Evolutionary conservation across 2,888 invertebrate genomes (phyloP).

Genomic region (Drosophila tanythrix): DNA sequence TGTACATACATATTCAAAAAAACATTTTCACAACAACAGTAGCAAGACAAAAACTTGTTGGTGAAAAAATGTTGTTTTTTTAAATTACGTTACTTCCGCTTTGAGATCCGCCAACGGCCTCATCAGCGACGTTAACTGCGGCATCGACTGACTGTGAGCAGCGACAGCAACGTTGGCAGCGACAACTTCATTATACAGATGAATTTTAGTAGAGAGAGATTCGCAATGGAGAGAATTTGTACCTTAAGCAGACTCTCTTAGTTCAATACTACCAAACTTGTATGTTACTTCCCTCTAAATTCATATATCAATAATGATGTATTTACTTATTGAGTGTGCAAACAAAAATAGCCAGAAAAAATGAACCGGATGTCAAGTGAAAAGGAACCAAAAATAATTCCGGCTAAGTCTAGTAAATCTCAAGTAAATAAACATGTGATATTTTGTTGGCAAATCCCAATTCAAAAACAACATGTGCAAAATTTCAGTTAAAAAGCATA

Average conservation of each 20-base stretch:
- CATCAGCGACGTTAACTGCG: slow-evolving; percentile 1
- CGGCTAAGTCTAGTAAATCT: neutral
- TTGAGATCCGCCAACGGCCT: slow-evolving; percentile 40
- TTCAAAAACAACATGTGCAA: slow-evolving; percentile 30
- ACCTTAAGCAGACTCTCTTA: neutral
- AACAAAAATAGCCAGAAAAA: neutral
- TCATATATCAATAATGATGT: neutral
- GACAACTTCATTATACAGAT: slow-evolving; percentile 18
- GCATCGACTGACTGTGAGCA: neutral
- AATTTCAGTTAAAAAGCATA: slow-evolving; percentile 14
- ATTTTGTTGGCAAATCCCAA: slow-evolving; percentile 8
- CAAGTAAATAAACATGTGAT: slow-evolving; percentile 8
- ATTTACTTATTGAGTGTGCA: neutral
- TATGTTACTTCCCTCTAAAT: neutral
- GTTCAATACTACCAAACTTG: neutral
- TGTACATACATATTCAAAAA: slow-evolving; percentile 17
- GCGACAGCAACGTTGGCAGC: neutral
- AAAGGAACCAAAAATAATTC: neutral
- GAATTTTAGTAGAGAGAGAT: slow-evolving; percentile 1
- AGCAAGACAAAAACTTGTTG: slow-evolving; percentile 34
- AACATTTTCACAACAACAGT: slow-evolving; percentile 19
- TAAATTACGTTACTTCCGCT: slow-evolving; percentile 61
- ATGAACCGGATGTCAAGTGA: neutral
- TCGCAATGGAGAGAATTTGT: slow-evolving; percentile 2
- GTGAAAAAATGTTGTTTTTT: slow-evolving; percentile 36